Evolutionary conservation across 2,113 vertebrate species (phyloP).

Genomic region (Halichoeres trimaculatus): DNA sequence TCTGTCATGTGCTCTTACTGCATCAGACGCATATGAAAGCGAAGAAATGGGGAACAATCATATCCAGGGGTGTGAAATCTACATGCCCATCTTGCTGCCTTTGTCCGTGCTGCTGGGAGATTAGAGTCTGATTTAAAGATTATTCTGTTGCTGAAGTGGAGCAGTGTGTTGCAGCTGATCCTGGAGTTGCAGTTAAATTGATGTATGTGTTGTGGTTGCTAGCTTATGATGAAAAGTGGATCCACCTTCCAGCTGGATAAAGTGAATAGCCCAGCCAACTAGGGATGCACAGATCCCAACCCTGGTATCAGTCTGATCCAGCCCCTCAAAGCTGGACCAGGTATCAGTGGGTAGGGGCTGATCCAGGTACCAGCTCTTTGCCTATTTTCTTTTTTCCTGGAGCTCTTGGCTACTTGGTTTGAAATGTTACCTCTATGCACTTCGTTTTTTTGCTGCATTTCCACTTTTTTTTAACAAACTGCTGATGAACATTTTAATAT

Average conservation of each 20-base stretch:
- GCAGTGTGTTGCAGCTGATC: conserved; percentile 25
- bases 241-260: conserved; percentile 1
- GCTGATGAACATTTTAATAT: too few relatives aligned
- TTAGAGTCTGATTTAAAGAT: conserved; percentile 38
- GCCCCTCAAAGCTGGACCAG: too few relatives aligned
- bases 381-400: too few relatives aligned
- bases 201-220: conserved; percentile 32
- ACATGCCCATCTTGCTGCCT: conserved; percentile 34
- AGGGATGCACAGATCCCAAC: too few relatives aligned
- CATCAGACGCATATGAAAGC: conserved; percentile 9
- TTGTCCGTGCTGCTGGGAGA: conserved; percentile 44
- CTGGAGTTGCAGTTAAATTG: conserved; percentile 4
- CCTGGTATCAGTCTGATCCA: too few relatives aligned
- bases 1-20: conserved; percentile 6
- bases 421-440: too few relatives aligned
- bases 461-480: too few relatives aligned
- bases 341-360: too few relatives aligned
- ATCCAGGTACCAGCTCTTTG: too few relatives aligned
- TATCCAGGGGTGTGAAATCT: conserved; percentile 37
- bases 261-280: background rate
- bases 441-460: too few relatives aligned
- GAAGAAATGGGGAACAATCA: conserved; percentile 30
- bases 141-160: conserved; percentile 31
- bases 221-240: conserved; percentile 7
- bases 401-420: too few relatives aligned